Conservation (phyloP, 1,140 invertebrate species). For the Macrosteles quadrilineatus region DNA sequence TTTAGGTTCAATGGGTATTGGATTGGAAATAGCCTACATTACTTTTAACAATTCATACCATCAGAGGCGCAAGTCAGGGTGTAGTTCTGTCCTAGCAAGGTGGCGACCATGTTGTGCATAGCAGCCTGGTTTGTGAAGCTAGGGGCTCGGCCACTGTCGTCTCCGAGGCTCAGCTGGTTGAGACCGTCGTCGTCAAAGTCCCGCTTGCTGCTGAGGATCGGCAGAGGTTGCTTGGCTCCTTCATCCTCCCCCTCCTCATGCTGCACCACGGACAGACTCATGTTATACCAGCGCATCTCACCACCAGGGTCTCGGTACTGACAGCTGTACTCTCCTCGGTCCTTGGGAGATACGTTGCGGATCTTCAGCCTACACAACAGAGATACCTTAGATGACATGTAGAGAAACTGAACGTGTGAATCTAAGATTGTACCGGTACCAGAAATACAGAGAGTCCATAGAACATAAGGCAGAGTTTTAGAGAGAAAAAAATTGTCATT, state of each 20-base stretch:
- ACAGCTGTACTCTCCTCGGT: constrained; percentile 34
- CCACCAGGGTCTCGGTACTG: neutral
- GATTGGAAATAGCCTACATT: too few species aligned
- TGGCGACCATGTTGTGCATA: constrained; percentile 33
- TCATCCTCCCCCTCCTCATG: constrained; percentile 5
- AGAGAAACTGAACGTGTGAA: too few species aligned
- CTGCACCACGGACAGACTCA: constrained; percentile 5
- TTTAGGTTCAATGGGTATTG: too few species aligned
- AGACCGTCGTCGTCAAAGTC: constrained; percentile 22
- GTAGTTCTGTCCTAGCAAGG: constrained; percentile 23
- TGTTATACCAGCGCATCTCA: constrained; percentile 16
- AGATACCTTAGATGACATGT: too few species aligned
- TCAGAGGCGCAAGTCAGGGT: constrained; percentile 30
- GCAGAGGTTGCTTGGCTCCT: constrained; percentile 1
- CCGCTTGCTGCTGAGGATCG: constrained; percentile 21
- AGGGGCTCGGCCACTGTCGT: constrained; percentile 7
- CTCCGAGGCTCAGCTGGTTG: constrained; percentile 14
- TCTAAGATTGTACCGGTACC: too few species aligned
- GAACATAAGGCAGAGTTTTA: too few species aligned
- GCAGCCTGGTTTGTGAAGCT: constrained; percentile 30
- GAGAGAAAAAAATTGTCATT: too few species aligned
- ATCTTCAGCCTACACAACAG: constrained; percentile 27
- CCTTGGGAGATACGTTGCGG: constrained; percentile 30
- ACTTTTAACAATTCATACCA: too few species aligned
- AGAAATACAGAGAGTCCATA: too few species aligned